phyloP scores from a whole-genome alignment of 2,888 invertebrate species.

The Pristionchus entomophagus region DNA sequence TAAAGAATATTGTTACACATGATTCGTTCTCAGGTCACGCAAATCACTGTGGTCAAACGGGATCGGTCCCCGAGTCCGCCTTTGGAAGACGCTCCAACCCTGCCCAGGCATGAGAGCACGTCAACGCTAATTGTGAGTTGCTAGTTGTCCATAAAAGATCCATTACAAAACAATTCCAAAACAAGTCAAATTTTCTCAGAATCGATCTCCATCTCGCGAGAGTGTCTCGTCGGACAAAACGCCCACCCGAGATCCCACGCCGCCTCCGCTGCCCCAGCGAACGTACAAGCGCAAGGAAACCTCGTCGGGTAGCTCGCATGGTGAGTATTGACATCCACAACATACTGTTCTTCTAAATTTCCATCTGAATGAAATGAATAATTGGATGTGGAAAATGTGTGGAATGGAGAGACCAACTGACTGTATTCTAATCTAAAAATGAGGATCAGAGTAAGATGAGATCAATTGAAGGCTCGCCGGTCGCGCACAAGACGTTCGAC shows the following conservation, averaged over 20 bases:
- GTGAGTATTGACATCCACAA: background rate
- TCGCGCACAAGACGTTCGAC: constrained; percentile 31
- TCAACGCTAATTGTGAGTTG: constrained; percentile 15
- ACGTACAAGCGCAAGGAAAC: constrained; percentile 14
- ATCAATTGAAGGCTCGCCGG: constrained; percentile 24
- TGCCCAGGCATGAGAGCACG: constrained; percentile 36
- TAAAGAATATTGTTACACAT: constrained; percentile 16
- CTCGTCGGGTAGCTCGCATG: constrained; percentile 19
- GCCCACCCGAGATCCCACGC: constrained; percentile 4
- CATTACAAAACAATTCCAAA: too few species aligned
- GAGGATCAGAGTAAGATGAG: background rate
- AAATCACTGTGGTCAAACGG: constrained; percentile 39
- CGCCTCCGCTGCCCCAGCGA: constrained; percentile 37
- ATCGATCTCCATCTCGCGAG: background rate
- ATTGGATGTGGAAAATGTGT: background rate
- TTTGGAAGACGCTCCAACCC: background rate
- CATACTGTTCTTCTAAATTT: too few species aligned
- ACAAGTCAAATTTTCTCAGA: background rate
- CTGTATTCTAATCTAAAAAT: background rate
- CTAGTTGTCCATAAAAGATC: too few species aligned
- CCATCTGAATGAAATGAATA: too few species aligned
- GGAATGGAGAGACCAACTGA: background rate
- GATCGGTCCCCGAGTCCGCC: constrained; percentile 24
- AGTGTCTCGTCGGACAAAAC: constrained; percentile 13
- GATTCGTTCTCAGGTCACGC: constrained; percentile 29